These are phyloP conservation scores for Aplochiton taeniatus DNA, from an alignment of 2,797 vertebrate species.

Conservation along the genomic window DNA sequence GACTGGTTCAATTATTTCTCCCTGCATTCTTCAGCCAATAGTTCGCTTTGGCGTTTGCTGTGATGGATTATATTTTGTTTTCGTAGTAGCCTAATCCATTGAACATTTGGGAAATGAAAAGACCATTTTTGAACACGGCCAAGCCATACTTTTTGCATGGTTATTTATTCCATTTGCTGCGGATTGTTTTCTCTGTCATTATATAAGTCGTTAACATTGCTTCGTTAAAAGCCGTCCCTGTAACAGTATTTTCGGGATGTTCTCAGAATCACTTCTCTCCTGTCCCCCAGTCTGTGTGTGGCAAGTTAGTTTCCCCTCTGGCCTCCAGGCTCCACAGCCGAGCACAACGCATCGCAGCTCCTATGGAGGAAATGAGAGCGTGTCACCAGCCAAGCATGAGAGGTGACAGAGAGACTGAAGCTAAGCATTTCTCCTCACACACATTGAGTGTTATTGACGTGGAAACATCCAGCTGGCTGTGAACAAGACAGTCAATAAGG, in stretches of 20 bases:
- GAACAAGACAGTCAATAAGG: neutral
- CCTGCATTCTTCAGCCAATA: conserved; percentile 14
- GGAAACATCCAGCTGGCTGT: conserved; percentile 26
- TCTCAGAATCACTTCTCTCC: too few relatives aligned
- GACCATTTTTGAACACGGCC: neutral
- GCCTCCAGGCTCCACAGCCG: conserved; percentile 37
- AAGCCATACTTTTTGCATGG: conserved; percentile 35
- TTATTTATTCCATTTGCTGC: conserved; percentile 10
- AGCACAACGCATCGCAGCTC: conserved; percentile 55
- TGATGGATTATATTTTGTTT: conserved; percentile 31
- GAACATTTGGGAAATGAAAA: neutral
- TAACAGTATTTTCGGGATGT: conserved; percentile 44
- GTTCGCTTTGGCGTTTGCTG: conserved; percentile 4
- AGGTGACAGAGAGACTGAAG: conserved; percentile 50
- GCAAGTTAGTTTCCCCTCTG: conserved; percentile 36
- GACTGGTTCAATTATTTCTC: conserved; percentile 18
- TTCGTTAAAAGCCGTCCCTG: conserved; percentile 37
- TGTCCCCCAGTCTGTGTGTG: conserved; percentile 36
- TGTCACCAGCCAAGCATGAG: conserved; percentile 56
- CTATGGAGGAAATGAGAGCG: conserved; percentile 53
- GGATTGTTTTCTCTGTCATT: conserved; percentile 9
- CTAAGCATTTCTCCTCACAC: conserved; percentile 45
- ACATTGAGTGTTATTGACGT: conserved; percentile 44
- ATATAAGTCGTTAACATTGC: conserved; percentile 24
- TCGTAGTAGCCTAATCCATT: conserved; percentile 10